A percentile compares a stretch with the other conserved stretches of the same genome.
phyloP scores from a whole-genome alignment of 2,797 vertebrate species.

The Propithecus perrieri region DNA sequence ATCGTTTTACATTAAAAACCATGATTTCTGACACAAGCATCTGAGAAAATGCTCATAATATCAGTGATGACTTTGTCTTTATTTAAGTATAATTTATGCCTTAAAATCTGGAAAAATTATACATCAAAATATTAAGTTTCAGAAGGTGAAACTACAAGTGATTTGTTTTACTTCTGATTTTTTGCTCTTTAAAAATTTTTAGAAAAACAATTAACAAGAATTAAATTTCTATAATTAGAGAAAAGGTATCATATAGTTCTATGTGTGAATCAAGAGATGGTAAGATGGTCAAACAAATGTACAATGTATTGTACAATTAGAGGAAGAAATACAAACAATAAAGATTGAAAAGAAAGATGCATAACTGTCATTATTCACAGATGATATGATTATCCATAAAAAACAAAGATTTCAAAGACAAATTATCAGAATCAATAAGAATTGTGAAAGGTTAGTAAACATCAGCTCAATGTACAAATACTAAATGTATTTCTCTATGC shows the following conservation, averaged over 20 bases:
- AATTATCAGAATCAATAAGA: background rate
- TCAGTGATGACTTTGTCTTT: background rate
- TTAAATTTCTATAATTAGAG: background rate
- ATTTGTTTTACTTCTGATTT: background rate
- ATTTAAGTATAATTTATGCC: background rate
- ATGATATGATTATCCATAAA: background rate
- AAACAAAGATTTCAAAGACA: background rate
- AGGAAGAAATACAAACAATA: background rate
- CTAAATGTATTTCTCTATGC: background rate
- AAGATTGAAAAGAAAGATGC: background rate
- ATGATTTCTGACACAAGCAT: background rate
- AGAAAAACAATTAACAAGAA: background rate
- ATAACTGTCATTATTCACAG: slow-evolving; percentile 15
- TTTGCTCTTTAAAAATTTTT: background rate
- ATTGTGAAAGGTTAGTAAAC: background rate
- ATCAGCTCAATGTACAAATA: slow-evolving; percentile 14
- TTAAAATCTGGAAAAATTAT: background rate
- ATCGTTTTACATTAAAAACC: background rate
- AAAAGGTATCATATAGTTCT: background rate
- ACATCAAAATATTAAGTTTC: background rate
- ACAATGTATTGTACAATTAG: background rate
- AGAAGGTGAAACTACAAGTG: background rate
- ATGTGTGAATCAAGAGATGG: background rate
- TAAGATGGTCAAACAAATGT: background rate
- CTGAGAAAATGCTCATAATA: background rate